Conservation (phyloP, 1,140 invertebrate genomes). For the Andrena cerasifolii region DNA sequence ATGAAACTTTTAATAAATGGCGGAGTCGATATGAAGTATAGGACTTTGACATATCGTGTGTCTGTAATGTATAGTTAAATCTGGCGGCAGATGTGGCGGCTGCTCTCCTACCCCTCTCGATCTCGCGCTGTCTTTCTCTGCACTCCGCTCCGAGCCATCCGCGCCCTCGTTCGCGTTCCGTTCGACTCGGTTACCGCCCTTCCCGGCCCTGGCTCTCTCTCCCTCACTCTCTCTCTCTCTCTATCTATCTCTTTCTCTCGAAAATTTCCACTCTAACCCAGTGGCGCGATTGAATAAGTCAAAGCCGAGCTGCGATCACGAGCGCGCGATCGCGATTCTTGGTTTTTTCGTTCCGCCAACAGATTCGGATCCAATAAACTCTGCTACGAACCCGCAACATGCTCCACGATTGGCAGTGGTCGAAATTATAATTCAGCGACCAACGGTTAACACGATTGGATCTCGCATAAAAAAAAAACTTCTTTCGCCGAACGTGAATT, state of each 20-base stretch:
- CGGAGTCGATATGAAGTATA: slow-evolving; percentile 83
- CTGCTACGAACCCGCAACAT: too few species aligned
- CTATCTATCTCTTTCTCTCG: slow-evolving; percentile 46
- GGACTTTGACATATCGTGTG: slow-evolving; percentile 83
- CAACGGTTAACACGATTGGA: too few species aligned
- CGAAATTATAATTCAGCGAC: too few species aligned
- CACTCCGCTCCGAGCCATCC: slow-evolving; percentile 36
- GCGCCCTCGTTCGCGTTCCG: slow-evolving; percentile 30
- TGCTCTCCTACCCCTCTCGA: slow-evolving; percentile 67
- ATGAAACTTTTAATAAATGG: slow-evolving; percentile 84
- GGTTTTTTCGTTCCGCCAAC: too few species aligned
- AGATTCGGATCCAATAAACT: too few species aligned
- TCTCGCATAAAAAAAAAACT: too few species aligned
- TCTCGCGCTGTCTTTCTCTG: slow-evolving; percentile 24
- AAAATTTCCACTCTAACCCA: slow-evolving; percentile 64
- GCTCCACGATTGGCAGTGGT: too few species aligned
- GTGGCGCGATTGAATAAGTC: slow-evolving; percentile 54
- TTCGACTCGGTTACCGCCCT: slow-evolving; percentile 38
- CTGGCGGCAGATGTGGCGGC: slow-evolving; percentile 81
- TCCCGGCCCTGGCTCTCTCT: slow-evolving; percentile 39
- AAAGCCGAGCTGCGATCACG: too few species aligned
- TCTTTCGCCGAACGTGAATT: too few species aligned
- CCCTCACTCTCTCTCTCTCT: slow-evolving; percentile 12
- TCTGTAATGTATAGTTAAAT: slow-evolving; percentile 84
- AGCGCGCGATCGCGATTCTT: too few species aligned